Percentiles rank a stretch among this genome's conserved stretches.
Evolutionary conservation across 1,140 invertebrate species (phyloP).

Genomic region (Pomacea maculata): DNA sequence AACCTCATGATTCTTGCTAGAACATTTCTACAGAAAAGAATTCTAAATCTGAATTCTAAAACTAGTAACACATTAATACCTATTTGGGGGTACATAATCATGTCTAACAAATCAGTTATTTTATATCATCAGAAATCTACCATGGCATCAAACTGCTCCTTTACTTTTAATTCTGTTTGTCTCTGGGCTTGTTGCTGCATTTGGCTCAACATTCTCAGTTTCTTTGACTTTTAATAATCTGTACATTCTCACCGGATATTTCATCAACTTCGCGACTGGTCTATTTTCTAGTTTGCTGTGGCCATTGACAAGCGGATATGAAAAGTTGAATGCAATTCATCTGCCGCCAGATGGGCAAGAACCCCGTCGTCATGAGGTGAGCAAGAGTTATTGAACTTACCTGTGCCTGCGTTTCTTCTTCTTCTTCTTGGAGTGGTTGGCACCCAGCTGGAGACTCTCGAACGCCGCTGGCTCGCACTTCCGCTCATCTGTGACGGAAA

Average conservation of each 20-base stretch:
- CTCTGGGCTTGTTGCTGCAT: not conserved
- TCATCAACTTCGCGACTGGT: too few relatives aligned
- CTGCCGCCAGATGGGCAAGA: too few relatives aligned
- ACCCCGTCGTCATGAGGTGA: not conserved
- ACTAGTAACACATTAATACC: too few relatives aligned
- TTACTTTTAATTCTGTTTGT: not conserved
- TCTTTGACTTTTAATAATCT: not conserved
- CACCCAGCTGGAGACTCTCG: constrained; percentile 23
- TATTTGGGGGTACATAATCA: too few relatives aligned
- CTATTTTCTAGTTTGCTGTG: too few relatives aligned
- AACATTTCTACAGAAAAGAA: too few relatives aligned
- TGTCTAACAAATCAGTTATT: not conserved
- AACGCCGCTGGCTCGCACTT: constrained; percentile 20
- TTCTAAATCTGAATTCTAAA: too few relatives aligned
- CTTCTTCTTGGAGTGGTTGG: constrained; percentile 35
- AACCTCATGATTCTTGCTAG: too few relatives aligned
- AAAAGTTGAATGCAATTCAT: too few relatives aligned
- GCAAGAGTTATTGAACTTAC: constrained; percentile 20
- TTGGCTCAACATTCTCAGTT: not conserved
- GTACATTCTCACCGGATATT: too few relatives aligned
- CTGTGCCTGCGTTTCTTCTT: constrained; percentile 45
- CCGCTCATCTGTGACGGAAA: constrained; percentile 9
- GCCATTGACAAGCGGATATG: too few relatives aligned
- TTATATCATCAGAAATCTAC: not conserved
- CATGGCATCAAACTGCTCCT: not conserved